A percentile compares a stretch with the other conserved stretches of the same genome.
Evolutionary conservation across 2,888 invertebrate genomes (phyloP).

Genomic region (Zaprionus lineosus): DNA sequence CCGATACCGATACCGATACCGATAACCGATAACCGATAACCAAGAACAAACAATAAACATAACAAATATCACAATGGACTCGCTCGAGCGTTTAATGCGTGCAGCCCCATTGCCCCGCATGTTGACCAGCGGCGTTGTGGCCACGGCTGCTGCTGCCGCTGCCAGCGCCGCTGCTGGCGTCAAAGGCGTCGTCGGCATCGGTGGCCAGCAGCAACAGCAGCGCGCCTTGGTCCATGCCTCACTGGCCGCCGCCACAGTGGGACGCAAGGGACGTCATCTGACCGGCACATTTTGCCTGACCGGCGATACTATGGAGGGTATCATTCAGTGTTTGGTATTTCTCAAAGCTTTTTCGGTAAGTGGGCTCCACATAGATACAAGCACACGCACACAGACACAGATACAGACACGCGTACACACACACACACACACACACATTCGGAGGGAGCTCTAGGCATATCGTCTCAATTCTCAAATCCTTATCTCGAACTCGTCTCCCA

Average conservation of each 20-base stretch:
- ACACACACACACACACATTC: not conserved
- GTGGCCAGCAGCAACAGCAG: slow-evolving; percentile 78
- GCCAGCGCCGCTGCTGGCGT: slow-evolving; percentile 77
- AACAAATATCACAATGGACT: slow-evolving; percentile 90
- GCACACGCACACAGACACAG: slow-evolving; percentile 3
- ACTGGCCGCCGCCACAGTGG: slow-evolving; percentile 87
- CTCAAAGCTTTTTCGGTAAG: slow-evolving; percentile 96
- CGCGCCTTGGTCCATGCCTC: slow-evolving; percentile 91
- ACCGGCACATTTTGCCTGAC: slow-evolving; percentile 94
- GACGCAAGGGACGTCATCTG: slow-evolving; percentile 91
- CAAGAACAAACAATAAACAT: slow-evolving; percentile 18
- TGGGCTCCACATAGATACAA: slow-evolving; percentile 52
- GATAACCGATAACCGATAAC: slow-evolving; percentile 10
- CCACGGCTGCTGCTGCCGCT: slow-evolving; percentile 70
- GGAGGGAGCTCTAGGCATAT: slow-evolving; percentile 4
- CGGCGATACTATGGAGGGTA: slow-evolving; percentile 96
- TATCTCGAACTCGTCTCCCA: slow-evolving; percentile 18
- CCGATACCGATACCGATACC: too few species aligned
- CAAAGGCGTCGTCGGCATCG: slow-evolving; percentile 83
- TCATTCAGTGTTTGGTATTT: slow-evolving; percentile 95
- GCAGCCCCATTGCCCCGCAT: slow-evolving; percentile 88
- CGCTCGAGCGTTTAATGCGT: slow-evolving; percentile 90
- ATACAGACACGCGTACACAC: not conserved
- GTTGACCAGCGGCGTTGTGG: slow-evolving; percentile 83
- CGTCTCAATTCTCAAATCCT: slow-evolving; percentile 26